Percentiles rank a stretch among this genome's conserved stretches.
Evolutionary conservation across 1,140 invertebrate genomes (phyloP).

Genomic region (Bombus breviceps): DNA sequence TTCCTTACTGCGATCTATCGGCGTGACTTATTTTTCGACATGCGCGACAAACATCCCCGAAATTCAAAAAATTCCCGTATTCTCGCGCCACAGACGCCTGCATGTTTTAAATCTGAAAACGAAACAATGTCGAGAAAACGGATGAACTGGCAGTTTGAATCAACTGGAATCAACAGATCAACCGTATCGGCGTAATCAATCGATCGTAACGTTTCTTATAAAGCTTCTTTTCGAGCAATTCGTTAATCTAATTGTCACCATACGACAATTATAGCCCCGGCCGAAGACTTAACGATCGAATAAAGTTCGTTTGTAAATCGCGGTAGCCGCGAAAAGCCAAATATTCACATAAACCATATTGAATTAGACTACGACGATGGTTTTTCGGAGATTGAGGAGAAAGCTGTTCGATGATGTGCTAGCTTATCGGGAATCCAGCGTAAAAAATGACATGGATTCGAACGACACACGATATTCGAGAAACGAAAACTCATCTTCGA

Average conservation of each 20-base stretch:
- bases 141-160: constrained; percentile 40
- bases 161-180: neutral
- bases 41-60: neutral
- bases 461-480: too few relatives aligned
- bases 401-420: too few relatives aligned
- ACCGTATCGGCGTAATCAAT: neutral
- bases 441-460: too few relatives aligned
- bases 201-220: neutral
- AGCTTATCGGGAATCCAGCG: too few relatives aligned
- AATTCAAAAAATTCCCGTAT: neutral
- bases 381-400: too few relatives aligned
- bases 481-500: too few relatives aligned
- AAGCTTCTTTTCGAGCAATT: too few relatives aligned
- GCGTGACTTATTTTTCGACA: constrained; percentile 8
- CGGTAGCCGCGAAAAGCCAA: constrained; percentile 24
- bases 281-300: neutral
- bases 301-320: neutral
- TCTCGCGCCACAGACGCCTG: too few relatives aligned
- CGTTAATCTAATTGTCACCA: neutral
- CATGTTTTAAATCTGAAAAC: neutral
- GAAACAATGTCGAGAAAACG: neutral
- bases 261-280: neutral
- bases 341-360: constrained; percentile 8
- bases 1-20: neutral
- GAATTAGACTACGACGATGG: too few relatives aligned